Base-by-base conservation (phyloP, 2,888 invertebrate species). In the Drosophila fungiperda region DNA sequence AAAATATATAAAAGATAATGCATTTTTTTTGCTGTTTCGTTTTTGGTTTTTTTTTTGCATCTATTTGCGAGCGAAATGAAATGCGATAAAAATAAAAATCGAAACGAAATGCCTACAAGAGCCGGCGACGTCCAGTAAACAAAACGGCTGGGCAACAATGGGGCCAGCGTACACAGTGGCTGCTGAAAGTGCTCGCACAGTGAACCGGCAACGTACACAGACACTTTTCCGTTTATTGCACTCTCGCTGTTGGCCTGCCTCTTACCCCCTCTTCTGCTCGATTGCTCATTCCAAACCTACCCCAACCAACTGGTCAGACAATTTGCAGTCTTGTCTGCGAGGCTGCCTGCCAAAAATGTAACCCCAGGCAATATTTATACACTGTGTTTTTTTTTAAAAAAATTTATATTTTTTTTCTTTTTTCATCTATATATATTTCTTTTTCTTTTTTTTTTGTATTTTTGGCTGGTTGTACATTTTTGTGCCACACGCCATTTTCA, bases 191-290 rank as follows among this genome's bases (percentile, higher is more conserved):
- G 65, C 58, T 65, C 73, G 62, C 58, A 52, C 49, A 54, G 64
- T 55, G 54, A 38, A 49, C 42, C 53, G 67, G 49, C 71, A 63
- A 65, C 66, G 54, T 35, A 45, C 55, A 55, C 85, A 83, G 84
- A 83, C 87, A 83, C 81, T 87, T 83, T 61, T 73, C 68, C 87
- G 87, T 87, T 89, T 89, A 81, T 89, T 87, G 87, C 87, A 87
- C 87, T 82, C 82, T 82, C 82, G 58, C 53, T 57, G 62, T 55
- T n/a, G 5, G 2, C 26, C 57, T 17, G n/a, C 38, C 38, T n/a
- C 11, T 11, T n/a, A 33, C 32, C 48, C 33, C 32, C 20, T 7
- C 5, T 15, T n/a, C 17, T 50, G 20, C 49, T 5, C 4, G 26
- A 17, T 1, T 23, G 23, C 45, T 4, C 45, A 45, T 45, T 15